Percentiles rank a stretch among this genome's conserved stretches.
Evolutionary conservation across 2,113 vertebrate genomes (phyloP).

Genomic region (Heterotilapia buettikoferi): DNA sequence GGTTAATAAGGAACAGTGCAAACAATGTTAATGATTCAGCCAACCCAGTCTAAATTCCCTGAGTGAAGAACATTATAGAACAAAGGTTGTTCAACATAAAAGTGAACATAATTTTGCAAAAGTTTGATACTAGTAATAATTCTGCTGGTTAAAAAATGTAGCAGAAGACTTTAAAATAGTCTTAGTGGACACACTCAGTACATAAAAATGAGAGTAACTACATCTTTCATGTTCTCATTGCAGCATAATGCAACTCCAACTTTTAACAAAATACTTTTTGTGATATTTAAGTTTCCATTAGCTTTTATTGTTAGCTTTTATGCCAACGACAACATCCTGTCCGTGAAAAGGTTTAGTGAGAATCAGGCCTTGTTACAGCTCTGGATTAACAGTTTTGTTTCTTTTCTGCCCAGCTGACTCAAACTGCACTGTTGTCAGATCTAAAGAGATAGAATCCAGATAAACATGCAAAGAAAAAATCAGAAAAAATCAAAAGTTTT

Average conservation of each 20-base stretch:
- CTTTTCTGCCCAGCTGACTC: not conserved
- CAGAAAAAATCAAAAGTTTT: accelerated
- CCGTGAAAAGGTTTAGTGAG: not conserved
- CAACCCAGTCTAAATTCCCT: not conserved
- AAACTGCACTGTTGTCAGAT: not conserved
- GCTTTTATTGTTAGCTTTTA: not conserved
- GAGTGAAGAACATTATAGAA: not conserved
- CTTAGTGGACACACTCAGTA: not conserved
- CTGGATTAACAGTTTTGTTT: not conserved
- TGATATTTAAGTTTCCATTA: not conserved
- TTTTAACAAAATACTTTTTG: not conserved
- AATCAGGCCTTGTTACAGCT: not conserved
- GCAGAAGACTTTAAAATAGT: not conserved
- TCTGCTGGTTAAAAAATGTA: not conserved
- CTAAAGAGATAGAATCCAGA: not conserved
- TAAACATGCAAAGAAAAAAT: not conserved
- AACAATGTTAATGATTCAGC: not conserved
- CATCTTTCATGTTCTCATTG: not conserved
- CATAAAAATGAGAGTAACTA: not conserved
- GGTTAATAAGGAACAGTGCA: not conserved
- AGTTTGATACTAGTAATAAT: not conserved
- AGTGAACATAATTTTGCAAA: not conserved
- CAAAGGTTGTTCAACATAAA: not conserved
- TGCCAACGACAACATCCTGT: not conserved
- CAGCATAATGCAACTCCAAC: not conserved